These are phyloP conservation scores for Hemistola chrysoprasaria DNA, from an alignment of 2,888 invertebrate species.

Conservation along the genomic window DNA sequence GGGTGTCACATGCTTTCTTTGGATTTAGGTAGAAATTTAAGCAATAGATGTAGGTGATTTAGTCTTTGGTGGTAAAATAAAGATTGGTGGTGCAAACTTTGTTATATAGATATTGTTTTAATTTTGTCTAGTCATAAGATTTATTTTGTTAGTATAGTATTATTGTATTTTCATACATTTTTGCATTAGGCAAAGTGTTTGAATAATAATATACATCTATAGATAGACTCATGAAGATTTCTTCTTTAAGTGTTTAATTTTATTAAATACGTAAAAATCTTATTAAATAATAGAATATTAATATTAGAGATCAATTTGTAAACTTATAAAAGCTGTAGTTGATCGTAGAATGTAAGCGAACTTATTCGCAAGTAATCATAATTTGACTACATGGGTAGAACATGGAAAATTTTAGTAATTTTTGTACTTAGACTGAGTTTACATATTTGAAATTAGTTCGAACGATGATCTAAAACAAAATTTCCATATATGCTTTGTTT, in stretches of 20 bases:
- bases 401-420: constrained; percentile 45
- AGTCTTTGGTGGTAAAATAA: constrained; percentile 59
- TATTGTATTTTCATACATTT: constrained; percentile 44
- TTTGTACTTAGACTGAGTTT: constrained; percentile 48
- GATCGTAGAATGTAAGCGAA: constrained; percentile 60
- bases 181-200: constrained; percentile 58
- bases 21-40: constrained; percentile 49
- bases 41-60: constrained; percentile 48
- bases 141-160: constrained; percentile 40
- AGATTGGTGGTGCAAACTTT: constrained; percentile 81
- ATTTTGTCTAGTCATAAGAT: constrained; percentile 66
- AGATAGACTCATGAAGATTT: constrained; percentile 37
- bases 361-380: constrained; percentile 50
- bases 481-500: constrained; percentile 63
- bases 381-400: constrained; percentile 61
- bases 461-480: constrained; percentile 45
- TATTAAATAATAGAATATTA: constrained; percentile 36
- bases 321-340: constrained; percentile 54
- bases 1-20: constrained; percentile 24
- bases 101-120: constrained; percentile 54
- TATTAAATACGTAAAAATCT: constrained; percentile 45
- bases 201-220: constrained; percentile 24
- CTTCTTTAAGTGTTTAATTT: constrained; percentile 32
- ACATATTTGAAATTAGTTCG: constrained; percentile 48
- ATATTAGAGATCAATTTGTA: constrained; percentile 58